Evolutionary conservation across 2,888 invertebrate genomes (phyloP).

Genomic region (Julus scanicus): DNA sequence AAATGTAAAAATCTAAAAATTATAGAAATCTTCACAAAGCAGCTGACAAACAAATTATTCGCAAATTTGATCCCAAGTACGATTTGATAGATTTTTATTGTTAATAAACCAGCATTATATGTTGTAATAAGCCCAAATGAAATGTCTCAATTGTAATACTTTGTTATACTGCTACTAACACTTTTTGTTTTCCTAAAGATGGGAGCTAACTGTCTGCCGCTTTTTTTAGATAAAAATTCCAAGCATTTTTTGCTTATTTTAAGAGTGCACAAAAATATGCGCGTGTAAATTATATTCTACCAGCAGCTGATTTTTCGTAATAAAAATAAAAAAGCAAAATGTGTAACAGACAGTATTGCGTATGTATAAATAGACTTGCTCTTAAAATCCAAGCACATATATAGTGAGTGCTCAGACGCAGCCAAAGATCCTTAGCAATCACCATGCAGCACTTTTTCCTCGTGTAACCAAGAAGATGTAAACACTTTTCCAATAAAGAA

Average conservation of each 20-base stretch:
- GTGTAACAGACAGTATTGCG: neutral
- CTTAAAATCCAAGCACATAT: neutral
- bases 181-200: too few relatives aligned
- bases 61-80: too few relatives aligned
- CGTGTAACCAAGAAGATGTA: neutral
- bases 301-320: neutral
- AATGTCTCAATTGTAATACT: too few relatives aligned
- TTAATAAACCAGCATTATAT: too few relatives aligned
- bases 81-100: too few relatives aligned
- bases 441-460: neutral
- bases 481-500: neutral
- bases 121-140: too few relatives aligned
- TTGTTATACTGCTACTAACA: too few relatives aligned
- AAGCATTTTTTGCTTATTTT: neutral
- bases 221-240: neutral
- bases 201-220: too few relatives aligned
- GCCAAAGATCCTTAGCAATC: neutral
- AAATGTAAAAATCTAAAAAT: too few relatives aligned
- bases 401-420: neutral
- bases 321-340: conserved; percentile 1
- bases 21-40: too few relatives aligned
- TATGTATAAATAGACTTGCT: neutral
- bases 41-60: too few relatives aligned
- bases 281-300: too few relatives aligned
- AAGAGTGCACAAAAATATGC: neutral